A percentile compares a stretch with the other conserved stretches of the same genome.
These are phyloP conservation scores for Asarcornis scutulata DNA, from an alignment of 2,113 vertebrate genomes.

Conservation along the genomic window DNA sequence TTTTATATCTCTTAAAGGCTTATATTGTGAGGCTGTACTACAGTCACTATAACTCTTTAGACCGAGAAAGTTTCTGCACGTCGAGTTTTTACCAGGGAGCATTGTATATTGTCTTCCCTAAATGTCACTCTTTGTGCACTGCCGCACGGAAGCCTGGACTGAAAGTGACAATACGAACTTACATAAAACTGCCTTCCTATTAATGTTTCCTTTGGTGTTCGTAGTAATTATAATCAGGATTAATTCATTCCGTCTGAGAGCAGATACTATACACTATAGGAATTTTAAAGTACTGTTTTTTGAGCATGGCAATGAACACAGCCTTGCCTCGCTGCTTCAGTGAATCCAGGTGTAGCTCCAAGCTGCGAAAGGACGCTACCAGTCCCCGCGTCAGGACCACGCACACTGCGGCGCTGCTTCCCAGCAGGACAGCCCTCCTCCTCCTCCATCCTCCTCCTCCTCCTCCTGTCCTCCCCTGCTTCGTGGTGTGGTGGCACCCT, in stretches of 20 bases:
- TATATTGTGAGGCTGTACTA: neutral
- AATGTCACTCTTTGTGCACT: slow-evolving; percentile 1
- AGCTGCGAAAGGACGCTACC: neutral
- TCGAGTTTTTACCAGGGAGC: neutral
- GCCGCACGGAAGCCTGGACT: neutral
- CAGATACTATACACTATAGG: neutral
- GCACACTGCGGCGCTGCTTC: rapidly evolving
- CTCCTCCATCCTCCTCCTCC: neutral
- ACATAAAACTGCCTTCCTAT: neutral
- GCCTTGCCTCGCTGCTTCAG: neutral
- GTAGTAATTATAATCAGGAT: neutral
- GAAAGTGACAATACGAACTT: neutral
- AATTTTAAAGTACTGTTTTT: neutral
- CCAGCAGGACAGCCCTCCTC: neutral
- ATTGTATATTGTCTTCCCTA: neutral
- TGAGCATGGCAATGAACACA: neutral
- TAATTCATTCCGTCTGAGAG: neutral
- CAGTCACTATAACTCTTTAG: neutral
- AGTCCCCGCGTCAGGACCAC: rapidly evolving
- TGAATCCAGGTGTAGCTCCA: neutral
- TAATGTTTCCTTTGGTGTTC: neutral
- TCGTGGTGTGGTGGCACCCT: rapidly evolving
- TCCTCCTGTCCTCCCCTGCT: rapidly evolving
- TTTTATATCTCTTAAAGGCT: neutral
- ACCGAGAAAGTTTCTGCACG: neutral